phyloP scores from a whole-genome alignment of 2,888 invertebrate genomes.

The Bellardia pandia region DNA sequence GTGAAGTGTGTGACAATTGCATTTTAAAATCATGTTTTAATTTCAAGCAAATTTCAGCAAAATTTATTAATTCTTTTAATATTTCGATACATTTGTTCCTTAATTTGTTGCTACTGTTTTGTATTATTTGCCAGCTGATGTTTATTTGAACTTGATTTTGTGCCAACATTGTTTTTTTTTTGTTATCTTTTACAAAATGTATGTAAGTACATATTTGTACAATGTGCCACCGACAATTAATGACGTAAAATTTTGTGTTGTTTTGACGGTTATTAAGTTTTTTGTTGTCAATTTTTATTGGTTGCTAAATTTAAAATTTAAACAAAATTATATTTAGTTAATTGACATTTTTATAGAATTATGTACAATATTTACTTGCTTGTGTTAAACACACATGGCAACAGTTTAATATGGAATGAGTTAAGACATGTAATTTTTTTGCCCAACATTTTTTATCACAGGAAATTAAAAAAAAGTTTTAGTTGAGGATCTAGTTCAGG shows the following conservation, averaged over 20 bases:
- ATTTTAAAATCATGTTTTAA: constrained; percentile 39
- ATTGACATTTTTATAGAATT: neutral
- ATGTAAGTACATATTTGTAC: constrained; percentile 15
- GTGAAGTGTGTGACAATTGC: constrained; percentile 4
- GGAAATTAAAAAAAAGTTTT: too few relatives aligned
- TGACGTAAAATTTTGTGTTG: constrained; percentile 43
- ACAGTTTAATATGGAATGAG: neutral
- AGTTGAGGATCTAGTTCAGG: too few relatives aligned
- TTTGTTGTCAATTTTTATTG: constrained; percentile 27
- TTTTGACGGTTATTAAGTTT: neutral
- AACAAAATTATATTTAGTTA: constrained; percentile 36
- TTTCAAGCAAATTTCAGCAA: neutral
- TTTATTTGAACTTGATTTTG: constrained; percentile 15
- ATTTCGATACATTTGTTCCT: constrained; percentile 11
- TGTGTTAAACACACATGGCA: neutral
- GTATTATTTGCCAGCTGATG: constrained; percentile 35
- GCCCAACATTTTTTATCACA: too few relatives aligned
- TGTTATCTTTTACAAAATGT: constrained; percentile 15
- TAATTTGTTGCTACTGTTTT: constrained; percentile 34
- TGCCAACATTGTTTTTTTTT: constrained; percentile 36
- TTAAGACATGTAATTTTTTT: neutral
- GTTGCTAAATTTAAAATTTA: constrained; percentile 28
- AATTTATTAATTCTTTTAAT: constrained; percentile 9
- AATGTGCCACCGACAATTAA: constrained; percentile 35
- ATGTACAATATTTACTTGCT: constrained; percentile 17